Base-by-base conservation (phyloP, 2,888 invertebrate genomes). In the Baccha elongata region DNA sequence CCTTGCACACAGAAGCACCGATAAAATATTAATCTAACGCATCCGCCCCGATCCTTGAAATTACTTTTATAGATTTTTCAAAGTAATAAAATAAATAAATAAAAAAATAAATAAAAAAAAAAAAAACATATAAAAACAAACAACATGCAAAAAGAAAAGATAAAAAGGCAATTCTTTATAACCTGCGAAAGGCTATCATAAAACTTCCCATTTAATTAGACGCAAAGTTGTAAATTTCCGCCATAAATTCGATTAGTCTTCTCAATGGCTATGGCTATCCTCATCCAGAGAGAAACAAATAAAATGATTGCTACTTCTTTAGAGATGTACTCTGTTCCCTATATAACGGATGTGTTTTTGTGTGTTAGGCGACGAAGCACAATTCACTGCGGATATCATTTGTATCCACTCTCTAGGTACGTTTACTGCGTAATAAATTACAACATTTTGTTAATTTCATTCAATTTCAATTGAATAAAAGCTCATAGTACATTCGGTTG, bases 181-280 rank as follows among this genome's bases (percentile, higher is more conserved):
- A 74, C 69, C 74, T 53, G 71, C 71, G 60, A 75, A 81, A 75
- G 80, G 58, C 60, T 65, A 53, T 65, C 42, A 74, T 81, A 81
- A 81, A 75, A 75, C 65, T 75, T 75, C 52, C 53, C 71, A 81
- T 81, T 75, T 81, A 81, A 81, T 75, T 81, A 75, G 80, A 81
- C 74, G 46, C 69, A 65, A 60, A 44, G 71, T 75, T 69, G 80
- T 81, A 81, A 75, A 75, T 81, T 81, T 81, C 42, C 60, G 37
- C 69, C 52, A 75, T 81, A 81, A 81, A 81, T 81, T 81, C 80
- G 75, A 75, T 81, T 75, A 71, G 52, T 29, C 29, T 26, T 6
- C 10, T 6, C 0, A 0, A 11, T n/a, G n/a, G 13, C n/a, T 17
- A 17, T 37, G 29, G 4, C 58, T 13, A 35, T 40, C 11, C 37